Evolutionary conservation across 2,888 invertebrate genomes (phyloP), one percentile per base, ranked within the genome.

Genomic region (Spisula subtruncata): DNA sequence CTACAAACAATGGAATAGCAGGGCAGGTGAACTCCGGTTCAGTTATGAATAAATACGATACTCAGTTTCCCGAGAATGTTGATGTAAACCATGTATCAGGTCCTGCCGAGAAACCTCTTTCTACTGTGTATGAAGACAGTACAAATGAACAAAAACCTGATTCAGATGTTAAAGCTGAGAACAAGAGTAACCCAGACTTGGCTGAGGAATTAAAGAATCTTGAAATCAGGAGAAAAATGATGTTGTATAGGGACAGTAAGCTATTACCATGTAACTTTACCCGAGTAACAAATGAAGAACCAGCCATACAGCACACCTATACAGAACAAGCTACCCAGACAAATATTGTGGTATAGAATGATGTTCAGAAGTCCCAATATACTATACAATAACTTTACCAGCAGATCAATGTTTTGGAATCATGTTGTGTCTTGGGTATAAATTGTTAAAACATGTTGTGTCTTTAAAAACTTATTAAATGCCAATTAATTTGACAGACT

Each of bases 171-270:
- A 85, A 35, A 16, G 0, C 71, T 25, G n/a, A 41, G 20, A 35
- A n/a, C 35, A 41, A 35, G 12, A 46, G 12, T 75, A 10, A 75
- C 16, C 32, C 5, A 0, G 79, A 41, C 18, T 75, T 83, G 18
- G 6, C 46, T n/a, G 87, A 87, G 14, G 81, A 83, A 75, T 71
- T 81, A 51, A 87, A 82, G 71, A 32, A 81, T 51, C 79, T 81
- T 41, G 90, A 88, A 25, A 83, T 86, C 1, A 88, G 86, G 41
- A 48, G 88, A 32, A 90, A 54, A 56, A 85, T 90, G 86, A 51
- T 79, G 83, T 46, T 90, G 8, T 90, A 90, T 46, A 79, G 84
- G 48, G 90, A 90, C 35, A 90, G 90, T 84, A 90, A 90, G 51
- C 16, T 80, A 18, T 32, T 35, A 18, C 75, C 75, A 4, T 14